Conservation (phyloP, 2,888 invertebrate genomes). For the Atherix ibis region DNA sequence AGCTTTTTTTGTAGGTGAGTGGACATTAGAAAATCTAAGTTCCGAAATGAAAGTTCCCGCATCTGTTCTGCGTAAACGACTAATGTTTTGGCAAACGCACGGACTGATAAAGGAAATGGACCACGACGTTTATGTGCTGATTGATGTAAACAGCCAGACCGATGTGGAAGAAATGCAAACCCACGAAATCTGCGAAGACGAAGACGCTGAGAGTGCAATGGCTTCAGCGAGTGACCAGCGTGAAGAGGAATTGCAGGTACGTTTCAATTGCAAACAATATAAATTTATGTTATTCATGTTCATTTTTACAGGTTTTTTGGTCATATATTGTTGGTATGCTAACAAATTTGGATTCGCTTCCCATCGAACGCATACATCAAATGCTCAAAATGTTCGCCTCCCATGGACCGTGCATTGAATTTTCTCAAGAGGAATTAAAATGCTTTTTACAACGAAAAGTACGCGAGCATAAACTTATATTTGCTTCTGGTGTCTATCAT, state of each 20-base stretch:
- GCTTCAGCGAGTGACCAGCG: conserved; percentile 87
- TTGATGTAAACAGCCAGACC: conserved; percentile 46
- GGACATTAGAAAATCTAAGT: conserved; percentile 77
- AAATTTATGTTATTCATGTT: conserved; percentile 3
- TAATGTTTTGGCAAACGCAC: conserved; percentile 90
- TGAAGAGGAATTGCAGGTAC: conserved; percentile 78
- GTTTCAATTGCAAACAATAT: neutral
- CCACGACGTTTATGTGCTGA: conserved; percentile 55
- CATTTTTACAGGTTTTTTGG: conserved; percentile 52
- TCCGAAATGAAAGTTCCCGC: conserved; percentile 74
- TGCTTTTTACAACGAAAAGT: conserved; percentile 88
- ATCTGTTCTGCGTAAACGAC: conserved; percentile 68
- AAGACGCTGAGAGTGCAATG: conserved; percentile 86
- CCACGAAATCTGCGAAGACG: conserved; percentile 63
- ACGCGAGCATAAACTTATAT: conserved; percentile 70
- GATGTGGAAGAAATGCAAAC: conserved; percentile 39
- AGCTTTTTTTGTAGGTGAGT: conserved; percentile 44
- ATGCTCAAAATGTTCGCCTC: conserved; percentile 96
- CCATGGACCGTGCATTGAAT: conserved; percentile 79
- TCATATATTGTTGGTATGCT: conserved; percentile 95
- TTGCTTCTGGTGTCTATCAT: conserved; percentile 75
- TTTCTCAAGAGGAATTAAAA: conserved; percentile 72
- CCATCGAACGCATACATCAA: conserved; percentile 83
- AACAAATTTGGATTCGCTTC: conserved; percentile 81
- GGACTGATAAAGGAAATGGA: conserved; percentile 65